A percentile compares a stretch with the other conserved stretches of the same genome.
Evolutionary conservation across 2,888 invertebrate genomes (phyloP).

Genomic region (Tetrapedia diversipes): DNA sequence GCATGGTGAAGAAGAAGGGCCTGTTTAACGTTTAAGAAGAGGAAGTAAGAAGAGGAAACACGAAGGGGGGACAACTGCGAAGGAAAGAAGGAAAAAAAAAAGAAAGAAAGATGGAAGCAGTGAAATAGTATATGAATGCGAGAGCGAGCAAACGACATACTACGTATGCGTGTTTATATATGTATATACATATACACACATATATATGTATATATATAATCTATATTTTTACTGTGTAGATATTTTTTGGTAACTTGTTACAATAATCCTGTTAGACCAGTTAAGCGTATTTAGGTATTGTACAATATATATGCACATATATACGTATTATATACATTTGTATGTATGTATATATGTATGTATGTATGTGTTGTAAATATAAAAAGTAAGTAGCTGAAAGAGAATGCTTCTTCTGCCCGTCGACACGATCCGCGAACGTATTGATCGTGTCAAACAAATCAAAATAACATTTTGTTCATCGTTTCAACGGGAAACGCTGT

Average conservation of each 20-base stretch:
- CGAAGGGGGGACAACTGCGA: background rate
- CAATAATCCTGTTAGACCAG: slow-evolving; percentile 63
- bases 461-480: slow-evolving; percentile 29
- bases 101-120: background rate
- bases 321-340: too few relatives aligned
- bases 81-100: background rate
- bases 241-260: slow-evolving; percentile 81
- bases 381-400: slow-evolving; percentile 49
- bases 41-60: slow-evolving; percentile 12
- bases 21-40: slow-evolving; percentile 50
- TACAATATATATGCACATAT: slow-evolving; percentile 34
- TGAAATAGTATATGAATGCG: slow-evolving; percentile 24
- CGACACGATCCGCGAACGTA: slow-evolving; percentile 38
- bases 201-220: slow-evolving; percentile 58
- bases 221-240: slow-evolving; percentile 80
- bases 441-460: slow-evolving; percentile 4
- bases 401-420: slow-evolving; percentile 37
- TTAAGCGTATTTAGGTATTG: slow-evolving; percentile 58
- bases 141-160: slow-evolving; percentile 37
- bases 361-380: slow-evolving; percentile 66
- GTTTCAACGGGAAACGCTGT: slow-evolving; percentile 9
- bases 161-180: slow-evolving; percentile 64
- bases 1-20: slow-evolving; percentile 38
- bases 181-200: slow-evolving; percentile 57
- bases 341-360: slow-evolving; percentile 19